Evolutionary conservation across 2,888 invertebrate species (phyloP).

Genomic region (Cryptocephalus moraei): DNA sequence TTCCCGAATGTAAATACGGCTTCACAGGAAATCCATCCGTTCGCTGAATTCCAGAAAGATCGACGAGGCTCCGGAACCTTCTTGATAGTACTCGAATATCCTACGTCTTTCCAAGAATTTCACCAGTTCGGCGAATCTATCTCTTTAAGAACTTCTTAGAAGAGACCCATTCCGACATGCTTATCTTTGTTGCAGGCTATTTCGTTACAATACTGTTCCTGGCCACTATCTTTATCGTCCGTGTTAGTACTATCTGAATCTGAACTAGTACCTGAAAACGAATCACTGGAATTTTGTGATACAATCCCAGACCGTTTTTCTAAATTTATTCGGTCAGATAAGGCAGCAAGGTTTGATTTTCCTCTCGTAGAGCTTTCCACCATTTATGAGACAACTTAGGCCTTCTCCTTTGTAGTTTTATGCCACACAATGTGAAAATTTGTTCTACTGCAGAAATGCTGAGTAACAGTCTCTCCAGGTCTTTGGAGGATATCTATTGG

Average conservation of each 20-base stretch:
- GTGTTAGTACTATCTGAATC: conserved; percentile 26
- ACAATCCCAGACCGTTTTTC: conserved; percentile 81
- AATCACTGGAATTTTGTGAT: conserved; percentile 88
- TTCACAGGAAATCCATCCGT: too few relatives aligned
- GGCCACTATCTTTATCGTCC: conserved; percentile 68
- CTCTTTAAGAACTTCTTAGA: too few relatives aligned
- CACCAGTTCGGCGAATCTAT: too few relatives aligned
- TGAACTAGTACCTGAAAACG: conserved; percentile 55
- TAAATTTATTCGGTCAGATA: conserved; percentile 78
- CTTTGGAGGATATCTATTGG: conserved; percentile 91
- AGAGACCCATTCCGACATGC: too few relatives aligned
- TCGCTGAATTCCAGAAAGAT: too few relatives aligned
- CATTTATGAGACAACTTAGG: conserved; percentile 94
- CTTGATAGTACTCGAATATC: too few relatives aligned
- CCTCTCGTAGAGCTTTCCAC: conserved; percentile 51
- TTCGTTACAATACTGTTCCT: too few relatives aligned
- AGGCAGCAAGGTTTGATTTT: conserved; percentile 65
- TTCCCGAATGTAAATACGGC: too few relatives aligned
- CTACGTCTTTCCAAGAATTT: too few relatives aligned
- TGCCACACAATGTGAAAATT: conserved; percentile 97
- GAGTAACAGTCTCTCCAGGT: conserved; percentile 97
- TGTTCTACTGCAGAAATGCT: conserved; percentile 92
- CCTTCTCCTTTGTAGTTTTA: conserved; percentile 86
- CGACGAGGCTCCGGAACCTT: too few relatives aligned
- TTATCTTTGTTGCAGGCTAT: too few relatives aligned